Evolutionary conservation across 2,113 vertebrate genomes (phyloP), one percentile per base, ranked within the genome.

Genomic region (Rhynchomys soricoides): DNA sequence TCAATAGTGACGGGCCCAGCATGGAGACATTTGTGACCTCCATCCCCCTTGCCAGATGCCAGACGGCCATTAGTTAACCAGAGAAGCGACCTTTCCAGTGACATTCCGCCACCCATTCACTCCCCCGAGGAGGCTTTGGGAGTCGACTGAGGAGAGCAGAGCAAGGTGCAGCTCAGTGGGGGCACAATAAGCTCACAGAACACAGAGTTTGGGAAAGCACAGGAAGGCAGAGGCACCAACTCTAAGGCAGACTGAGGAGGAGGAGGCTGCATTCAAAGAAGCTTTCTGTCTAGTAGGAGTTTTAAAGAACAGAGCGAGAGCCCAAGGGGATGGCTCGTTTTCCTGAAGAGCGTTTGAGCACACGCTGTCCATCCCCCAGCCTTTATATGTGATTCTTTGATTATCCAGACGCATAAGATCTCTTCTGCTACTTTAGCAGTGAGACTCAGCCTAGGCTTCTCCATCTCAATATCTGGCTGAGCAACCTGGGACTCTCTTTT

Each of bases 1-100:
- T 96, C 95, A 98, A 96, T 92, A 94, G 96, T 66, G 93, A 86
- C 45, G 52, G 95, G 59, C 93, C 95, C 93, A 62, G 95, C 95
- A 70, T 52, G 93, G 89, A 96, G 96, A 96, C 97, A 92, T 94
- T 48, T 89, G 95, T 97, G 97, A 98, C 97, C 97, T 83, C 81
- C 55, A 5, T 93, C 55, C 95, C 88, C 90, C 86, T 94, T 95
- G 95, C 96, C 97, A 98, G 97, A 97, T 97, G 97, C 93, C 83
- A 95, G 82, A 92, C 40, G 48, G 97, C 93, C 81, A 95, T 96
- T 93, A 90, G 93, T 95, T 93, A 96, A 96, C 77, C 85, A 90
- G 86, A 96, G 82, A 86, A 78, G 59, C 0, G 34, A 89, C 93
- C 97, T 94, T 93, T 97, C 48, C 83, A 40, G 79, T 88, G 95